Evolutionary conservation across 2,113 vertebrate species (phyloP), one percentile per base, ranked within the genome.

Genomic region (Strigops habroptila): DNA sequence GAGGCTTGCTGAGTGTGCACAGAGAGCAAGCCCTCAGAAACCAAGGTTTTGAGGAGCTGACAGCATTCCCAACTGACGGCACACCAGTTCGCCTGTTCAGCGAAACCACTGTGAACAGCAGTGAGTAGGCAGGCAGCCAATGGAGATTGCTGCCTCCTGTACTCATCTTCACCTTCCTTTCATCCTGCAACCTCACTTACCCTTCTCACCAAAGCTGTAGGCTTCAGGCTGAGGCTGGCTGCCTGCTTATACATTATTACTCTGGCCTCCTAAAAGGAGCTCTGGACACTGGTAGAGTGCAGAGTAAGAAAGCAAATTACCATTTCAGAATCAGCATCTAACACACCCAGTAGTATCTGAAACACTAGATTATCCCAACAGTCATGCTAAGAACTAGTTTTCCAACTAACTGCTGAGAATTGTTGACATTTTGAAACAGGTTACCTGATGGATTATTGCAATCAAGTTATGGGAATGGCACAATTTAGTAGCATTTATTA

Each of bases 81-180:
- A 69, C 74, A 73, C 13, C 84, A 27, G 85, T 57, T 63, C 9
- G 13, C 37, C 93, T 60, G 68, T 67, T 96, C 87, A 92, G 89
- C 37, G 0, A 93, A 96, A 94, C 71, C 79, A 68, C 25, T 1
- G 0, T 14, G 91, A 92, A 43, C 17, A 67, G 76, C 1, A 77
- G 75, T 7, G 67, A 92, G 74, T 4, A 53, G 91, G 94, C 85
- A 96, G 90, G 82, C 68, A 63, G 90, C 93, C 93, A 94, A 30
- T 0, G 1, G 55, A 90, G 76, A 86, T 33, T 19, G 28, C 80
- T 81, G 85, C 79, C 67, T 96, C 69, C 82, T 71, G 41, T 37
- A 64, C 90, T 93, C 9, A 0, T 28, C 71, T 71, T 83, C 94
- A 63, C 75, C 78, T 67, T 62, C 81, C 78, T 94, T 81, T 83